A percentile compares a stretch with the other conserved stretches of the same genome.
phyloP scores from a whole-genome alignment of 1,140 invertebrate genomes.

The Oryzaephilus surinamensis region DNA sequence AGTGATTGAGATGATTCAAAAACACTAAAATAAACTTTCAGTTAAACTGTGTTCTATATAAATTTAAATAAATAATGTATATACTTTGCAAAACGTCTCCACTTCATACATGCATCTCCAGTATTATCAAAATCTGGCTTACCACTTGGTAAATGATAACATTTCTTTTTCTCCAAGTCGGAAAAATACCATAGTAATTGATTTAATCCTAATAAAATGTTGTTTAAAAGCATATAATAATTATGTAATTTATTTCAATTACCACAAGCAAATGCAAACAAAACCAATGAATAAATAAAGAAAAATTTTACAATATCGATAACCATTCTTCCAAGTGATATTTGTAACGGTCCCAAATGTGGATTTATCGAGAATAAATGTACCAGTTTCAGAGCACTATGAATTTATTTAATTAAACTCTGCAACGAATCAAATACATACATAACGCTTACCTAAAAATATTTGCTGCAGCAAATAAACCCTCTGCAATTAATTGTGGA shows the following conservation, averaged over 20 bases:
- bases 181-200: slow-evolving; percentile 88
- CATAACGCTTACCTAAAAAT: slow-evolving; percentile 56
- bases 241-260: too few species aligned
- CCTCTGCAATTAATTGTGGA: slow-evolving; percentile 88
- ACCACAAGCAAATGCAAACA: slow-evolving; percentile 77
- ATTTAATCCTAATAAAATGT: slow-evolving; percentile 53
- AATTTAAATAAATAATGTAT: slow-evolving; percentile 5
- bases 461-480: slow-evolving; percentile 89
- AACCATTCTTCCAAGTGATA: slow-evolving; percentile 73
- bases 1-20: slow-evolving; percentile 83
- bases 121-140: slow-evolving; percentile 53
- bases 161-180: slow-evolving; percentile 65
- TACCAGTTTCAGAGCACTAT: slow-evolving; percentile 73
- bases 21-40: slow-evolving; percentile 63
- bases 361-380: slow-evolving; percentile 88
- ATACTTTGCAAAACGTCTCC: slow-evolving; percentile 58
- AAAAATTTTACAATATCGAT: slow-evolving; percentile 84
- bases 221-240: not conserved
- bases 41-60: slow-evolving; percentile 1
- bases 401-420: slow-evolving; percentile 20
- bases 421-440: not conserved
- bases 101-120: slow-evolving; percentile 64
- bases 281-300: slow-evolving; percentile 71
- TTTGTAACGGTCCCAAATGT: slow-evolving; percentile 76
- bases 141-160: slow-evolving; percentile 49